Conservation (phyloP, 2,113 vertebrate species). For the Pollimyrus isidori region DNA sequence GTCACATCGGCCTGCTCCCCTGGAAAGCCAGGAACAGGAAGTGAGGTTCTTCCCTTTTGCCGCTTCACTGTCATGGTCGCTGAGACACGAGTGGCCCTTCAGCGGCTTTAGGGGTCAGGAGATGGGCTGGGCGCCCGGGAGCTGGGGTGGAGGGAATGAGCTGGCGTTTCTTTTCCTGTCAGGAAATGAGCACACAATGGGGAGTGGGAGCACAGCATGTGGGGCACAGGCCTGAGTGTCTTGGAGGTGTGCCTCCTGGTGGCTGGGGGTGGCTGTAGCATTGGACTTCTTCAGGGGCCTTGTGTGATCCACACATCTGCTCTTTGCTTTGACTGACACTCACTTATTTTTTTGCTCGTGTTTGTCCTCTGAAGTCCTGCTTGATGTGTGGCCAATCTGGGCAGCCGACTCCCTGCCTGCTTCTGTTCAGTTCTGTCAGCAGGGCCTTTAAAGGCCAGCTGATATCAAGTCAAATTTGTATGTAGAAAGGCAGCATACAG, state of each 20-base stretch:
- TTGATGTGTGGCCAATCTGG: neutral
- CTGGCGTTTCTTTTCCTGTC: conserved; percentile 40
- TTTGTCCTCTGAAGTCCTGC: neutral
- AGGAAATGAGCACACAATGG: conserved; percentile 44
- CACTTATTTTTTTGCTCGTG: neutral
- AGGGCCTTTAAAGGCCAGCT: neutral
- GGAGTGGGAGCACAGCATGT: conserved; percentile 29
- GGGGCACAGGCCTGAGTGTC: neutral
- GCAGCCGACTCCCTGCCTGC: neutral
- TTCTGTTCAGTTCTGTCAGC: neutral
- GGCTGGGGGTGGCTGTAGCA: neutral
- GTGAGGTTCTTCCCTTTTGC: neutral
- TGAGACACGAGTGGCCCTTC: neutral
- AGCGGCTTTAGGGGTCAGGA: conserved; percentile 5
- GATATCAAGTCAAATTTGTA: neutral
- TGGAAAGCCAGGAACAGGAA: neutral
- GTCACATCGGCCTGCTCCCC: neutral
- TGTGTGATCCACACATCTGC: neutral
- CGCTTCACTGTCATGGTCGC: neutral
- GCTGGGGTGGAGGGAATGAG: conserved; percentile 19
- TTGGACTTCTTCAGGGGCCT: neutral
- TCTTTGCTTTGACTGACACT: neutral
- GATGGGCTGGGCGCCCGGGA: conserved; percentile 2
- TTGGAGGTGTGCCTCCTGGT: conserved; percentile 16
- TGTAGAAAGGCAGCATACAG: neutral